These are phyloP conservation scores for Drosophila meridionalis DNA, from an alignment of 2,888 invertebrate genomes.

Conservation along the genomic window DNA sequence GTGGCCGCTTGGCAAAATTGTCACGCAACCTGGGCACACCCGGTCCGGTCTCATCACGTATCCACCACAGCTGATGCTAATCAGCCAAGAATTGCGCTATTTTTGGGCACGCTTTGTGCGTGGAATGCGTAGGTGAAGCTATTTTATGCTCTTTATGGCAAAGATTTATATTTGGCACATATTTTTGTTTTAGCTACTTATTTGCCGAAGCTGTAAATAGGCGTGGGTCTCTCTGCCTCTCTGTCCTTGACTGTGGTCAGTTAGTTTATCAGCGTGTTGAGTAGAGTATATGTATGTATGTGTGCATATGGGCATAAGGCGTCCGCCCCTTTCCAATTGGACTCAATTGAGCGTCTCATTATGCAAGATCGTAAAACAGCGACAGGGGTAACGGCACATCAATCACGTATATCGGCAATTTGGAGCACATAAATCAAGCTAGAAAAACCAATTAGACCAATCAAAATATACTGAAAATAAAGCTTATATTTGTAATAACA, in stretches of 20 bases:
- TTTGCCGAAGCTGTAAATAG: conserved; percentile 46
- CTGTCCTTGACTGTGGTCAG: conserved; percentile 58
- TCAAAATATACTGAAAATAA: conserved; percentile 48
- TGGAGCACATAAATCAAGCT: conserved; percentile 44
- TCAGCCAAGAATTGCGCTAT: conserved; percentile 61
- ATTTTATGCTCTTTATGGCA: conserved; percentile 36
- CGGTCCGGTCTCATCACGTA: conserved; percentile 61
- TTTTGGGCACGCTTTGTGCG: conserved; percentile 73
- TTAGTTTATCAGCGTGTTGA: conserved; percentile 36
- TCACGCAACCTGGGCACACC: conserved; percentile 69
- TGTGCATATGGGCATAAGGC: conserved; percentile 1
- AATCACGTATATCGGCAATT: conserved; percentile 60
- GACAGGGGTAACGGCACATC: conserved; percentile 60
- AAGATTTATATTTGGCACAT: conserved; percentile 57
- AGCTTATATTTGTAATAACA: conserved; percentile 13
- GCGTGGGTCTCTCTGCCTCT: conserved; percentile 32
- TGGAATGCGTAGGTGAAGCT: conserved; percentile 45
- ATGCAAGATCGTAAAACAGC: conserved; percentile 53
- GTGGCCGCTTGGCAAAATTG: conserved; percentile 66
- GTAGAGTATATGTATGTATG: background rate
- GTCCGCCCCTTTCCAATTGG: conserved; percentile 42
- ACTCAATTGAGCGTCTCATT: conserved; percentile 61
- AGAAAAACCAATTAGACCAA: conserved; percentile 65
- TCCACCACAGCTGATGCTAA: conserved; percentile 57
- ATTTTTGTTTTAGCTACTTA: conserved; percentile 16